Percentiles rank a stretch among this genome's conserved stretches.
Evolutionary conservation across 2,113 vertebrate genomes (phyloP).

Genomic region (Sceloporus tristichus): DNA sequence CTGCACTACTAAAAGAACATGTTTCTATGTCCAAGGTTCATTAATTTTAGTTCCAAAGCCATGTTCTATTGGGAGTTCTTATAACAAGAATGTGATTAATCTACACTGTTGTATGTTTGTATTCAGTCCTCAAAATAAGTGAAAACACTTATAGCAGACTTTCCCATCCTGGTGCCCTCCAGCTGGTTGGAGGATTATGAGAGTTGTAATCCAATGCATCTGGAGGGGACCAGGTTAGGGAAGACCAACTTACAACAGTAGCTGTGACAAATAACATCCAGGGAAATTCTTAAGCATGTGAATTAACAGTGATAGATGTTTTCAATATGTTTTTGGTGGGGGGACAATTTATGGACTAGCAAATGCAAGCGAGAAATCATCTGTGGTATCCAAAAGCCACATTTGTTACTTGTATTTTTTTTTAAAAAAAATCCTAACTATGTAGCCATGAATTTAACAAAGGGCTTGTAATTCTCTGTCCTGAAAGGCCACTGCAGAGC

Average conservation of each 20-base stretch:
- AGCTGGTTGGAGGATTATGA: no score
- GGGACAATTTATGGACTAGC: neutral
- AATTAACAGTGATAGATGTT: no score
- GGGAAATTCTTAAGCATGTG: neutral
- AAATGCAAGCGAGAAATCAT: neutral
- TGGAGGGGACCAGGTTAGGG: no score
- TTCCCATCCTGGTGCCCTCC: no score
- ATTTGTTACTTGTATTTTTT: neutral
- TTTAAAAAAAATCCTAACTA: neutral
- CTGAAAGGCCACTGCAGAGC: neutral
- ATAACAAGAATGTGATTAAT: neutral
- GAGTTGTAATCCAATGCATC: no score
- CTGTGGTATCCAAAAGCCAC: neutral
- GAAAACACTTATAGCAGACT: neutral
- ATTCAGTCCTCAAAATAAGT: neutral
- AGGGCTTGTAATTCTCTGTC: neutral
- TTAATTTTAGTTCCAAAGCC: conserved; percentile 16
- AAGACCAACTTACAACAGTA: no score
- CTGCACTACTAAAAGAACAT: neutral
- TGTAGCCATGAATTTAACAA: neutral
- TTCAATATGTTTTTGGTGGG: no score
- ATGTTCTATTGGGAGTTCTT: conserved; percentile 1
- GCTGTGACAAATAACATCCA: no score
- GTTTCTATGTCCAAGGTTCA: neutral
- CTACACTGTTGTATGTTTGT: neutral